Percentiles rank a stretch among this genome's conserved stretches.
These are phyloP conservation scores for Ophion obscuratus DNA, from an alignment of 2,888 invertebrate genomes.

Conservation along the genomic window DNA sequence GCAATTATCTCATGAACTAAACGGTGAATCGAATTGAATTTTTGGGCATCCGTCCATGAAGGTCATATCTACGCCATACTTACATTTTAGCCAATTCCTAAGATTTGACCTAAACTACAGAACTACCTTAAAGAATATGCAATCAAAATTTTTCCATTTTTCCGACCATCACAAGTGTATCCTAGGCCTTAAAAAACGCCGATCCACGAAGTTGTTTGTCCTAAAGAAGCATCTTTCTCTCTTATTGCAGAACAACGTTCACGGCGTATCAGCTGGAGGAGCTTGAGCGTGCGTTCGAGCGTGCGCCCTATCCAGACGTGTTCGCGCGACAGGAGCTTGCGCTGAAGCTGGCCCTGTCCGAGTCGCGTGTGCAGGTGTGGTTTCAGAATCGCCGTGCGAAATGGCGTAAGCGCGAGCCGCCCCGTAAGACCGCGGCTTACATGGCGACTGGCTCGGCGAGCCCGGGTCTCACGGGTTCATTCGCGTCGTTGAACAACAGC, in stretches of 20 bases:
- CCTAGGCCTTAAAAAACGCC: too few species aligned
- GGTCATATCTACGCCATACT: too few species aligned
- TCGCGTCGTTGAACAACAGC: slow-evolving; percentile 87
- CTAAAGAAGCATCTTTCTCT: not conserved
- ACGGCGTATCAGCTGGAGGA: slow-evolving; percentile 98
- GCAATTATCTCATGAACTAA: too few species aligned
- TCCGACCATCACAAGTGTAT: too few species aligned
- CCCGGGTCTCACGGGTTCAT: slow-evolving; percentile 80
- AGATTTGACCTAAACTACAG: too few species aligned
- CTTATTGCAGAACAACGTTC: slow-evolving; percentile 93
- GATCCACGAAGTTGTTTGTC: not conserved
- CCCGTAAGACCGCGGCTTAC: slow-evolving; percentile 90
- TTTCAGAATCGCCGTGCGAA: slow-evolving; percentile 96
- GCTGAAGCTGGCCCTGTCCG: slow-evolving; percentile 94
- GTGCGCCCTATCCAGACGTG: slow-evolving; percentile 98
- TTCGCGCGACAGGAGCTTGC: slow-evolving; percentile 97
- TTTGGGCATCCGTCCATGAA: too few species aligned
- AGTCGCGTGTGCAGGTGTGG: slow-evolving; percentile 92
- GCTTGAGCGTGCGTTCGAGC: slow-evolving; percentile 96
- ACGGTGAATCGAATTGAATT: too few species aligned
- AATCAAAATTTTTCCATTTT: too few species aligned
- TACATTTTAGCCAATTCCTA: too few species aligned
- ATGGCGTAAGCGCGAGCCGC: slow-evolving; percentile 97
- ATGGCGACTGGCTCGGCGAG: slow-evolving; percentile 83
- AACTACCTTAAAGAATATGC: too few species aligned